A percentile compares a stretch with the other conserved stretches of the same genome.
Evolutionary conservation across 2,113 vertebrate genomes (phyloP).

Genomic region (Poicephalus gulielmi): DNA sequence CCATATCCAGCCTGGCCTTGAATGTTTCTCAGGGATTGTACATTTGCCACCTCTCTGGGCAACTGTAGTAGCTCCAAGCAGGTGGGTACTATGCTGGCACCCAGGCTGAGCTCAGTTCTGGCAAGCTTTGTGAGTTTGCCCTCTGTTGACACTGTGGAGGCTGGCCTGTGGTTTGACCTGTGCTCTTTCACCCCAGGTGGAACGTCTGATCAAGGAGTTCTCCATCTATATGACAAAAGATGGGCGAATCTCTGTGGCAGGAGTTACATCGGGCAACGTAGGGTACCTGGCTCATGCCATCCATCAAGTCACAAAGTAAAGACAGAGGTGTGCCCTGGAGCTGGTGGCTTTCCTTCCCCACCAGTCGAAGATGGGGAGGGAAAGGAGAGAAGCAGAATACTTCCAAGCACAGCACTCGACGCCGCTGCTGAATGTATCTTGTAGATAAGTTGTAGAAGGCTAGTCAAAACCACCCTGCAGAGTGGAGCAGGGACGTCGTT

Average conservation of each 20-base stretch:
- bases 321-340: background rate
- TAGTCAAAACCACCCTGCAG: background rate
- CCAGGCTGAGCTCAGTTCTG: background rate
- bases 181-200: constrained; percentile 79
- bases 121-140: background rate
- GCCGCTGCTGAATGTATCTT: constrained; percentile 50
- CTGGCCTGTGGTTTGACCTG: background rate
- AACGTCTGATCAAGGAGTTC: constrained; percentile 91
- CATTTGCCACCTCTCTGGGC: background rate
- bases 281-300: constrained; percentile 91
- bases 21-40: background rate
- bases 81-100: background rate
- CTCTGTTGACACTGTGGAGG: background rate
- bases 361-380: background rate
- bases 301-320: constrained; percentile 93
- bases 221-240: constrained; percentile 99
- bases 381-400: constrained; percentile 30
- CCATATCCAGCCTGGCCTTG: background rate
- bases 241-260: constrained; percentile 94
- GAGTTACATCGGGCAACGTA: constrained; percentile 89
- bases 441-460: constrained; percentile 48
- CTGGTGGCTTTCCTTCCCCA: constrained; percentile 32
- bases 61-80: background rate
- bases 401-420: constrained; percentile 39
- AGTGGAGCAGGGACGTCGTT: background rate